Evolutionary conservation across 2,113 vertebrate species (phyloP), one percentile per base, ranked within the genome.

Genomic region (Acanthisitta chloris): DNA sequence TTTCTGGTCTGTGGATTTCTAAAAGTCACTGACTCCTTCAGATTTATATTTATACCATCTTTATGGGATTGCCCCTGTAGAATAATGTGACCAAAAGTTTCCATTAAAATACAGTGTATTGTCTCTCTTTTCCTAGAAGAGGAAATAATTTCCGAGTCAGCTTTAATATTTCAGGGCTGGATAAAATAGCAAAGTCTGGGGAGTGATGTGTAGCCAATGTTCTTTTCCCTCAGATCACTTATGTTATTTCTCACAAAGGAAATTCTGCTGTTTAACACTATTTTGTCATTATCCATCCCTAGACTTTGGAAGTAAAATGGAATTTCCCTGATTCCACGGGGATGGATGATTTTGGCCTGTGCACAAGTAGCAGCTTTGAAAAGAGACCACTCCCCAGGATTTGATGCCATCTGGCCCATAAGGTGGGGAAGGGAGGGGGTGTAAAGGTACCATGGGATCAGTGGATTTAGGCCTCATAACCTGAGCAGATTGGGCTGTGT

Each of bases 401-500:
- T 91, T 89, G 90, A n/a, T 81, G 81, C 95, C 91, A 95, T 97
- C 96, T 96, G 91, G 94, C 80, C 89, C 84, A 72, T 64, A 67
- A 72, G 81, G 28, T 92, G 86, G 89, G 81, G 48, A 92, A 65
- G 52, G 94, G 90, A 87, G 96, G 95, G 85, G 71, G 70, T 90
- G 52, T 40, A 31, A 79, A 88, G 36, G 70, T 85, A 8, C 70
- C 87, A 24, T 67, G 89, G 81, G 81, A 91, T 80, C 64, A 1
- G 62, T 86, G 49, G 49, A 7, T 92, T 95, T 80, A 80, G 79
- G 59, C 42, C 58, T 66, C 54, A 43, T 58, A 81, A 31, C 86
- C 51, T 40, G 64, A 84, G 96, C 96, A 98, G 97, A 98, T 55
- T 91, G 91, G 77, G 54, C 72, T 78, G 51, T 8, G 65, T 83